Percentiles rank a stretch among this genome's conserved stretches.
Conservation (phyloP, 2,113 vertebrate species). For the Lutjanus erythropterus region DNA sequence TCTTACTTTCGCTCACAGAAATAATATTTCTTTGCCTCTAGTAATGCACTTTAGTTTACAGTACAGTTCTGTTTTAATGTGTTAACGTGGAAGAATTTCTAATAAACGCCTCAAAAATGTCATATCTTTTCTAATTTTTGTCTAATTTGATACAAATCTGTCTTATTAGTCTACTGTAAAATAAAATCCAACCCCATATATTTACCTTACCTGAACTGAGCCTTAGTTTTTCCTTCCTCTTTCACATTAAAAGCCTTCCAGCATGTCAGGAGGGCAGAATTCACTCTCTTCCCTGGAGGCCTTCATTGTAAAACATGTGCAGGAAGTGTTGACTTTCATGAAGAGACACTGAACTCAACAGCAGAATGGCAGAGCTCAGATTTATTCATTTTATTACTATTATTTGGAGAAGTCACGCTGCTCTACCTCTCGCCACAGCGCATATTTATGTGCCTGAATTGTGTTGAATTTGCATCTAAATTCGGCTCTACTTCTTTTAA, state of each 20-base stretch:
- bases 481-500: conserved; percentile 21
- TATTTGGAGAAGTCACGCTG: neutral
- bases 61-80: too few species aligned
- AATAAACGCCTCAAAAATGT: too few species aligned
- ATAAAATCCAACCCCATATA: too few species aligned
- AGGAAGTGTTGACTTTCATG: conserved; percentile 18
- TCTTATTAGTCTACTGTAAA: too few species aligned
- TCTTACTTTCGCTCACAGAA: too few species aligned
- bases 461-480: conserved; percentile 35
- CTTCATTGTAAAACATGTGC: conserved; percentile 29
- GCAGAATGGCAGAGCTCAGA: neutral
- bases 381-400: conserved; percentile 13
- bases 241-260: conserved; percentile 7
- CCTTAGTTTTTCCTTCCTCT: neutral
- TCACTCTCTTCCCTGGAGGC: neutral
- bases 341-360: neutral
- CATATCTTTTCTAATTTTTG: too few species aligned
- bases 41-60: too few species aligned
- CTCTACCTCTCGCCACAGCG: neutral
- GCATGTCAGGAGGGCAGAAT: neutral
- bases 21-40: too few species aligned
- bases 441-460: conserved; percentile 25
- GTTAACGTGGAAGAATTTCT: too few species aligned
- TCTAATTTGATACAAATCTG: too few species aligned
- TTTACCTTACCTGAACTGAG: too few species aligned